Percentiles rank a stretch among this genome's conserved stretches.
phyloP scores from a whole-genome alignment of 2,113 vertebrate genomes.

The Amblyornis subalaris region DNA sequence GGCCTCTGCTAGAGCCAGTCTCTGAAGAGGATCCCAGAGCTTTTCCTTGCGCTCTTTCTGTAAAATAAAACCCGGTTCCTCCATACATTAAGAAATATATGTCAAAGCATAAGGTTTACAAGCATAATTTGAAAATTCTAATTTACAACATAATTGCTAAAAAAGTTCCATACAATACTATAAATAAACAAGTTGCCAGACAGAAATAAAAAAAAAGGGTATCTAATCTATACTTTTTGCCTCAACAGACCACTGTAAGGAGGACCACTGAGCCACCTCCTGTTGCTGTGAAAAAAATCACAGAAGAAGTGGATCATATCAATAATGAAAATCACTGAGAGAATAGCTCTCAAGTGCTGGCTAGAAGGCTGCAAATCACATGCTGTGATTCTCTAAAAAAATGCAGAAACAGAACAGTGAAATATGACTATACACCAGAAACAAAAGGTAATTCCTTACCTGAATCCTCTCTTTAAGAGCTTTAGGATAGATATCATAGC shows the following conservation, averaged over 20 bases:
- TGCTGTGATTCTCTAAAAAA: neutral
- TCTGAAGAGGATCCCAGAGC: slow-evolving; percentile 91
- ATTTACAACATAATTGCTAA: neutral
- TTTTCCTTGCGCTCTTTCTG: slow-evolving; percentile 99
- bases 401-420: neutral
- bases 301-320: neutral
- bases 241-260: neutral
- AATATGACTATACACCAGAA: neutral
- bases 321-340: neutral
- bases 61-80: neutral
- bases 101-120: neutral
- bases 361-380: neutral
- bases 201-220: neutral
- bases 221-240: neutral
- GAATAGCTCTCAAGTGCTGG: neutral
- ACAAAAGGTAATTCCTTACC: slow-evolving; percentile 67
- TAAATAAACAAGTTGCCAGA: neutral
- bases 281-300: neutral
- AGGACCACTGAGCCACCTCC: fast-evolving
- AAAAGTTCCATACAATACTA: neutral
- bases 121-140: neutral
- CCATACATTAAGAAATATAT: neutral
- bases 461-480: slow-evolving; percentile 96
- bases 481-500: slow-evolving; percentile 97
- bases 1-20: slow-evolving; percentile 87